Conservation (phyloP, 2,888 invertebrate genomes). For the Chouioia cunea region DNA sequence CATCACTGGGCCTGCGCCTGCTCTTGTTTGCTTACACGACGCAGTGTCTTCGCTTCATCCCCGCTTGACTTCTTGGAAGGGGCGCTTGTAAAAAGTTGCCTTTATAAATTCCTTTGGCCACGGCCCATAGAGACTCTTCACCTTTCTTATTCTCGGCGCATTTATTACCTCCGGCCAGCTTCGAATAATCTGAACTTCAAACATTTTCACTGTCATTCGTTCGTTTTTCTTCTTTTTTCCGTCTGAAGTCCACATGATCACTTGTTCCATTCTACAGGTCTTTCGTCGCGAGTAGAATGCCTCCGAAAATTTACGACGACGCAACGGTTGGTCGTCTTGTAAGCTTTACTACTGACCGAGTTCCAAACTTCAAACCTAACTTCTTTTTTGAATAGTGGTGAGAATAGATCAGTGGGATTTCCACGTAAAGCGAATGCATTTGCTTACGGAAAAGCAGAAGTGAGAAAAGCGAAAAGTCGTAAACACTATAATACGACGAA, state of each 20-base stretch:
- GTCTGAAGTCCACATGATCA: conserved; percentile 25
- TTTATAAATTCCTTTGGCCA: conserved; percentile 34
- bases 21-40: no score
- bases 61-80: conserved; percentile 28
- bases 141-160: conserved; percentile 17
- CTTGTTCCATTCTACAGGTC: conserved; percentile 10
- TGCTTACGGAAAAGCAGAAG: no score
- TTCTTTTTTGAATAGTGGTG: no score
- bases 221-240: conserved; percentile 3
- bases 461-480: no score
- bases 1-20: not conserved
- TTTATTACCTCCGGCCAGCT: conserved; percentile 30
- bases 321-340: conserved; percentile 1
- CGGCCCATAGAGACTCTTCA: conserved; percentile 19
- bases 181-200: not conserved
- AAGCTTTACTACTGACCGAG: conserved; percentile 10
- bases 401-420: no score
- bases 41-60: no score
- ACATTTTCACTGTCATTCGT: not conserved
- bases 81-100: conserved; percentile 12
- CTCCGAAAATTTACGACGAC: not conserved
- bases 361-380: conserved; percentile 3
- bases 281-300: not conserved
- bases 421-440: no score
- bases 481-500: no score